phyloP scores from a whole-genome alignment of 2,113 vertebrate genomes.

The Silurus asotus region DNA sequence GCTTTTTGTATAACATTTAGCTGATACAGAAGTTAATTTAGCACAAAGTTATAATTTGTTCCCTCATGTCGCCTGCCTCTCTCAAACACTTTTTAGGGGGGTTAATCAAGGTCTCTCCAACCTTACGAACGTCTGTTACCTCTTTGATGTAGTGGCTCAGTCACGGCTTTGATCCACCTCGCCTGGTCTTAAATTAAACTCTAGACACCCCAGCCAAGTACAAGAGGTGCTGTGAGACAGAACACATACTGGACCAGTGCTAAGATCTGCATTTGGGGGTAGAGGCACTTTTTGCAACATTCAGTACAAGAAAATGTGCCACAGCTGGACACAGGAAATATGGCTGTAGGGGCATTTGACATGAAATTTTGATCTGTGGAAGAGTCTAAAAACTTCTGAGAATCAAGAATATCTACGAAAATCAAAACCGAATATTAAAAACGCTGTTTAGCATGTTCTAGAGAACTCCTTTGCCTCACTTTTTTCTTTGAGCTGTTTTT shows the following conservation, averaged over 20 bases:
- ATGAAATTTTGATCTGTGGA: neutral
- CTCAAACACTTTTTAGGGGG: constrained; percentile 24
- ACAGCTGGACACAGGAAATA: neutral
- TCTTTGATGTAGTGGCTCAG: constrained; percentile 50
- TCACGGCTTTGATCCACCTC: constrained; percentile 52
- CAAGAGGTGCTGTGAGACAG: constrained; percentile 38
- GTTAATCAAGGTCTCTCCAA: constrained; percentile 51
- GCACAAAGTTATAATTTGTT: constrained; percentile 21
- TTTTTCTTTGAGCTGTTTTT: neutral
- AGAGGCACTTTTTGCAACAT: neutral
- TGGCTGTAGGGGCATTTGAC: neutral
- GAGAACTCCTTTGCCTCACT: neutral
- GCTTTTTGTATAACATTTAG: neutral
- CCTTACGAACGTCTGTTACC: constrained; percentile 15
- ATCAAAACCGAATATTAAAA: neutral
- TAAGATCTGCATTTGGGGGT: constrained; percentile 5
- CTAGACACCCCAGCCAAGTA: constrained; percentile 40
- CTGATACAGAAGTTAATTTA: neutral
- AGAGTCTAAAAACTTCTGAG: neutral
- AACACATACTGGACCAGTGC: constrained; percentile 26
- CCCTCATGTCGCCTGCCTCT: neutral
- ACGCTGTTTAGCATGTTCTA: neutral
- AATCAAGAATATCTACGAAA: neutral
- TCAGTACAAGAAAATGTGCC: neutral
- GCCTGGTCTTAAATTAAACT: constrained; percentile 54